These are phyloP conservation scores for Aricia artaxerxes DNA, from an alignment of 2,888 invertebrate genomes.

Conservation along the genomic window DNA sequence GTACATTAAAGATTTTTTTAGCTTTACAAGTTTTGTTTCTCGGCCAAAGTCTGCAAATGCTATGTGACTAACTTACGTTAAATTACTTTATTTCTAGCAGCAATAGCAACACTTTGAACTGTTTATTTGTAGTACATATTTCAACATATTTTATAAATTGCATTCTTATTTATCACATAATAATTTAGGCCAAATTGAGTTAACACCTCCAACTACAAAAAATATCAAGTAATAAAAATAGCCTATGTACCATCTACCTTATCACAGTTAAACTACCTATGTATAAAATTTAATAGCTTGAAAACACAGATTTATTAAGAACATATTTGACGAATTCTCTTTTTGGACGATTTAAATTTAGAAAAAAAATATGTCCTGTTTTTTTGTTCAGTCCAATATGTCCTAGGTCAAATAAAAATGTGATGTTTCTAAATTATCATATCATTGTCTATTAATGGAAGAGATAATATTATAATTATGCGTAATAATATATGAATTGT, in stretches of 20 bases:
- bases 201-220: slow-evolving; percentile 8
- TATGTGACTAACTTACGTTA: not conserved
- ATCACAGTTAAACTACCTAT: slow-evolving; percentile 19
- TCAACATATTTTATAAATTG: not conserved
- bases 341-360: not conserved
- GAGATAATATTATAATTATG: not conserved
- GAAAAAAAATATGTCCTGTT: not conserved
- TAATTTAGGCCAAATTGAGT: slow-evolving; percentile 1
- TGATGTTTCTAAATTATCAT: not conserved
- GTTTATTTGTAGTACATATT: slow-evolving; percentile 9
- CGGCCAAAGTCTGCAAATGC: not conserved
- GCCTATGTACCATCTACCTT: not conserved
- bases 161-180: not conserved
- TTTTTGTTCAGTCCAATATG: not conserved
- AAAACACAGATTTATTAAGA: not conserved
- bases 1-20: not conserved
- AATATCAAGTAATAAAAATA: not conserved
- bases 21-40: not conserved
- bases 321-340: not conserved
- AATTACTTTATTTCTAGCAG: not conserved
- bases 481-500: not conserved
- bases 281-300: not conserved
- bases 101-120: not conserved
- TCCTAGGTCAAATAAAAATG: not conserved
- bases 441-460: not conserved